These are phyloP conservation scores for Phaethornis superciliosus DNA, from an alignment of 2,113 vertebrate species.

Conservation along the genomic window DNA sequence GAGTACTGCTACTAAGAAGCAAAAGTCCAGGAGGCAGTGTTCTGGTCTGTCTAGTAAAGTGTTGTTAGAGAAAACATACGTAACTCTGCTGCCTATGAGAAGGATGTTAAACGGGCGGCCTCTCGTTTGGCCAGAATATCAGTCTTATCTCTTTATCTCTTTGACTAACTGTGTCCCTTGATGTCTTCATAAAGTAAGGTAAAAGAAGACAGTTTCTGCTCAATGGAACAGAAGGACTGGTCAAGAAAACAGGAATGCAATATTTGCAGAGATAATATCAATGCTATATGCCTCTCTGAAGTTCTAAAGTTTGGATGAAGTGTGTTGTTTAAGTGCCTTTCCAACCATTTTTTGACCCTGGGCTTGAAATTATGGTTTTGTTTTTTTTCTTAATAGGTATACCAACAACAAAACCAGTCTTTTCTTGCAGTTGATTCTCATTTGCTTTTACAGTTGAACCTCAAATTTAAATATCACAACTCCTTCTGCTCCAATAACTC, in stretches of 20 bases:
- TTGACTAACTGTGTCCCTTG: background rate
- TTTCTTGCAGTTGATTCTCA: background rate
- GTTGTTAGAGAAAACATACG: background rate
- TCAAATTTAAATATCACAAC: background rate
- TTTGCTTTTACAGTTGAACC: background rate
- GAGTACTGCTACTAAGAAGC: background rate
- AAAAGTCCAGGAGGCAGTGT: background rate
- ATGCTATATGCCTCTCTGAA: background rate
- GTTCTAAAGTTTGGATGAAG: background rate
- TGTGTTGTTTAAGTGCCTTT: background rate
- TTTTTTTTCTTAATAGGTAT: background rate
- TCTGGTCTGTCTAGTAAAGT: background rate
- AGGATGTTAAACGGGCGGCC: background rate
- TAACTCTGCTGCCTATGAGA: background rate
- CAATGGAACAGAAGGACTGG: background rate
- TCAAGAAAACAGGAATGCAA: background rate
- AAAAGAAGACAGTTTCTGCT: background rate
- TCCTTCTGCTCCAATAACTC: background rate
- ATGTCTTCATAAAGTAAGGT: background rate
- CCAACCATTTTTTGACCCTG: background rate
- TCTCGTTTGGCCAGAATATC: background rate
- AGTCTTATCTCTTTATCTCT: background rate
- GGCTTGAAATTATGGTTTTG: background rate
- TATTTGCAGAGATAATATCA: background rate
- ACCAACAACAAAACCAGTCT: background rate